Evolutionary conservation across 2,797 vertebrate species (phyloP), one percentile per base, ranked within the genome.

Genomic region (Amazona ochrocephala): DNA sequence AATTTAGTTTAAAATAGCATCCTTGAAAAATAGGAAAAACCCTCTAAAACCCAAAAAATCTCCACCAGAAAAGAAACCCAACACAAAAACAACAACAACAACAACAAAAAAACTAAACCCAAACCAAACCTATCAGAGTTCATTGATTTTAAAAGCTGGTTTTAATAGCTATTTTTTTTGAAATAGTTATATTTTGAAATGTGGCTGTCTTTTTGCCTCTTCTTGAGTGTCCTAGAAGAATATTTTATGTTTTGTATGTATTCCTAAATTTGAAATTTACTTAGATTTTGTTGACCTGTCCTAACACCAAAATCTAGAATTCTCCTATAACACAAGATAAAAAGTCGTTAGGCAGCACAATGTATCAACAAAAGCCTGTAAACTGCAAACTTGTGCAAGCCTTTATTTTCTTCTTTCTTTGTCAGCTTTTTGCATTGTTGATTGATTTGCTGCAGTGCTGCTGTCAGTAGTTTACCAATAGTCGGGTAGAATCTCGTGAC

Each of bases 391-490:
- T 97, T 95, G 96, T 94, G 93, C 93, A 97, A 96, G 92, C 94
- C 92, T 97, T 97, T 97, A 84, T 89, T 90, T 97, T 89, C 96
- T 91, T 95, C 96, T 96, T 97, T 98, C 96, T 94, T 75, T 71
- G 97, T 98, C 98, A 98, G 98, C 98, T 98, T 96, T 98, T 98
- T 98, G 97, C 97, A 97, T 98, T 98, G 97, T 98, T 95, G 96
- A 97, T 96, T 96, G 95, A 97, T 96, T 97, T 97, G 70, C 97
- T 76, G 87, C 96, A 98, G 89, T 98, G 98, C 98, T 98, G 97
- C 68, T 93, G 97, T 98, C 98, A 98, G 98, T 96, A 94, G 96
- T 98, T 98, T 98, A 96, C 96, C 97, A 97, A 96, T 97, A 96
- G 97, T 95, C 97, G 94, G 76, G 71, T 81, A 97, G 88, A 96